A percentile compares a stretch with the other conserved stretches of the same genome.
Conservation (phyloP, 2,113 vertebrate species). For the Conger conger region DNA sequence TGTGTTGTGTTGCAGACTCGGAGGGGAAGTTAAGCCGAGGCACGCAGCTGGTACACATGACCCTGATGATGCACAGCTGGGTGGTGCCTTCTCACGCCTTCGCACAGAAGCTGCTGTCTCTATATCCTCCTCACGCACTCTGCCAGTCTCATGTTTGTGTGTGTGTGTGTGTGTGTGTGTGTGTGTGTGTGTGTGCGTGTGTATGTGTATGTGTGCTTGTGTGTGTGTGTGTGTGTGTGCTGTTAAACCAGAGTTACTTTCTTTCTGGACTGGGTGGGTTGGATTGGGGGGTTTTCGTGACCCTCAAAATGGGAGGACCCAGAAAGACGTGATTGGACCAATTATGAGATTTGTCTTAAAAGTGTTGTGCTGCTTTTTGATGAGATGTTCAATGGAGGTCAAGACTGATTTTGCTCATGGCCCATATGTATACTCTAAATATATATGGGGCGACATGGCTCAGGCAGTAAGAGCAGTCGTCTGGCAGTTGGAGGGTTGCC, state of each 20-base stretch:
- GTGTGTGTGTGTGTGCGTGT: not conserved
- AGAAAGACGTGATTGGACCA: not conserved
- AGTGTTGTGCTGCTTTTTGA: not conserved
- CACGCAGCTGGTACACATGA: constrained; percentile 70
- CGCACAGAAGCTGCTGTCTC: constrained; percentile 67
- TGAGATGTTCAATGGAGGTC: too few relatives aligned
- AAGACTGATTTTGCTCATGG: not conserved
- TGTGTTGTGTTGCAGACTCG: constrained; percentile 55
- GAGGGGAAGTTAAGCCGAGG: constrained; percentile 66
- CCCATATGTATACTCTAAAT: too few relatives aligned
- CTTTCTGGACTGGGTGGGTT: not conserved
- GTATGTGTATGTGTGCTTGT: not conserved
- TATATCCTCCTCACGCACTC: constrained; percentile 65
- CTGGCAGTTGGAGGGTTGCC: too few relatives aligned
- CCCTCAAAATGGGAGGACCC: not conserved
- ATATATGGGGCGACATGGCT: too few relatives aligned
- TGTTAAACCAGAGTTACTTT: too few relatives aligned
- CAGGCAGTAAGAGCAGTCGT: too few relatives aligned
- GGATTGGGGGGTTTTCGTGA: not conserved
- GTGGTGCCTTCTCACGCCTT: constrained; percentile 71
- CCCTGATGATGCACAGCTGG: constrained; percentile 79
- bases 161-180: not conserved
- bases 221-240: not conserved
- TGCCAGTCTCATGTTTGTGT: not conserved
- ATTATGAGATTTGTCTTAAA: not conserved